These are phyloP conservation scores for Ondatra zibethicus DNA, from an alignment of 2,113 vertebrate species.

Conservation along the genomic window DNA sequence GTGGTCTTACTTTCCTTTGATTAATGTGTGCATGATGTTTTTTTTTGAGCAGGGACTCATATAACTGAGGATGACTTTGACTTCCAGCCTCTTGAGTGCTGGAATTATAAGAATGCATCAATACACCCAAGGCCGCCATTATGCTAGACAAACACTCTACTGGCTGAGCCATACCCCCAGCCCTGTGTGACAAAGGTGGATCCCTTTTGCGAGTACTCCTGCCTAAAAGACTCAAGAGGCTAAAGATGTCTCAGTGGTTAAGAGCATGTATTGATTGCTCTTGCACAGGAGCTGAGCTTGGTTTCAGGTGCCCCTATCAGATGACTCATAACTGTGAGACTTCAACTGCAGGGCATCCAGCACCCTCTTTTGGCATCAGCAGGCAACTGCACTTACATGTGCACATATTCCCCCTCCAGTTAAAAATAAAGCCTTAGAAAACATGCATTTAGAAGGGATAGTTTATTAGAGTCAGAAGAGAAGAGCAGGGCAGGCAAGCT, in stretches of 20 bases:
- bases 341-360: background rate
- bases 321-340: background rate
- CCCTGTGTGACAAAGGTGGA: background rate
- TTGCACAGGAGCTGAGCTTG: background rate
- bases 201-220: background rate
- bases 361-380: background rate
- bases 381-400: background rate
- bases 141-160: background rate
- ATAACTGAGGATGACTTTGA: background rate
- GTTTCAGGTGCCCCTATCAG: background rate
- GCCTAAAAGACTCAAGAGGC: background rate
- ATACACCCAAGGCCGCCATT: background rate
- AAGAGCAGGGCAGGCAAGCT: background rate
- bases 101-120: background rate
- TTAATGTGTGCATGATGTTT: no score
- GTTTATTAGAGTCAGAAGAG: background rate
- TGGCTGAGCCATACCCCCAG: background rate
- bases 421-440: background rate
- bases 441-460: background rate
- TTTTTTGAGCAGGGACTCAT: background rate
- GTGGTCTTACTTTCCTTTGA: background rate
- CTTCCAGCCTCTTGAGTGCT: background rate
- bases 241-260: background rate
- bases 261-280: background rate
- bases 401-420: no score